Conservation (phyloP, 2,113 vertebrate genomes). For the Aplodontia rufa region DNA sequence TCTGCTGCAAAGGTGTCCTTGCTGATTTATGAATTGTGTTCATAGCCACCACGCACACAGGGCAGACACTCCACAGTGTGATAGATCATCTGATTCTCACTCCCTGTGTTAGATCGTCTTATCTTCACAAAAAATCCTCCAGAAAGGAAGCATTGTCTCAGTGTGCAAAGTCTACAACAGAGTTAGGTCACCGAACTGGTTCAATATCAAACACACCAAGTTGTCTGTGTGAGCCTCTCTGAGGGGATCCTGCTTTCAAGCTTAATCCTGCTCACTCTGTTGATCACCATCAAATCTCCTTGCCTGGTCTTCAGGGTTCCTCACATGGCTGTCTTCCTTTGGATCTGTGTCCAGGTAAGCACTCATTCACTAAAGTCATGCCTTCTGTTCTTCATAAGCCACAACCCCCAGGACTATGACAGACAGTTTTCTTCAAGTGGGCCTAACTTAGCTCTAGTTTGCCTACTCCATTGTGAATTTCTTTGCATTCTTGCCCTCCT, state of each 20-base stretch:
- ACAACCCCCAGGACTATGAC: background rate
- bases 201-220: background rate
- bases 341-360: background rate
- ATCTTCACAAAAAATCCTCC: background rate
- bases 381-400: background rate
- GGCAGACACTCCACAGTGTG: background rate
- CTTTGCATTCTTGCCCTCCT: rapidly evolving
- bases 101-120: background rate
- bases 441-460: background rate
- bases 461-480: background rate
- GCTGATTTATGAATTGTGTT: background rate
- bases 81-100: no score
- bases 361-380: background rate
- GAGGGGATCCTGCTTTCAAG: background rate
- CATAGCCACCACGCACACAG: rapidly evolving
- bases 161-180: background rate
- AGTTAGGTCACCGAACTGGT: background rate
- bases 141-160: background rate
- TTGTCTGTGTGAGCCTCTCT: rapidly evolving
- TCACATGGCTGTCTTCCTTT: background rate
- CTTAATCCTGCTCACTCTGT: background rate
- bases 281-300: background rate
- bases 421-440: background rate
- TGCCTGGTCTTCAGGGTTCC: no score
- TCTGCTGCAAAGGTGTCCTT: background rate